Conservation (phyloP, 2,888 invertebrate genomes). For the Malthinus seriepunctatus region DNA sequence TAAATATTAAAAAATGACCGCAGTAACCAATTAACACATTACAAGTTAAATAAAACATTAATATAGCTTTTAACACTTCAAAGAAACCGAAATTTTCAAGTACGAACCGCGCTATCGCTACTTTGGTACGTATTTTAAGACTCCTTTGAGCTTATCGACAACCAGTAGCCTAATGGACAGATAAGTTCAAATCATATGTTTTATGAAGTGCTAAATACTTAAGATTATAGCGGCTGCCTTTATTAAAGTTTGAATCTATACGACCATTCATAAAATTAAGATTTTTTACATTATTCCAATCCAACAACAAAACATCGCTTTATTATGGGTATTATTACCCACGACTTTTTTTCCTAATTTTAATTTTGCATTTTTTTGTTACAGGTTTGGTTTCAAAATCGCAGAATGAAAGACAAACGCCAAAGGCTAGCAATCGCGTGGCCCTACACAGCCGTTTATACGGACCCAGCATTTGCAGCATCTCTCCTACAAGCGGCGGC, state of each 20-base stretch:
- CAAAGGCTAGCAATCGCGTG: conserved; percentile 93
- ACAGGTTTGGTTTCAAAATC: conserved; percentile 97
- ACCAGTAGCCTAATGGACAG: conserved; percentile 51
- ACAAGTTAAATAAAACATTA: conserved; percentile 48
- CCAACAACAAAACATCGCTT: too few species aligned
- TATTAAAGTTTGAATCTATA: conserved; percentile 13
- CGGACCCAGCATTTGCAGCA: conserved; percentile 92
- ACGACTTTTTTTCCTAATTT: too few species aligned
- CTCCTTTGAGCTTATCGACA: conserved; percentile 27
- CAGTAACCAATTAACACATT: conserved; percentile 49
- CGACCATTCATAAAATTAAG: conserved; percentile 1
- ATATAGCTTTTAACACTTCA: conserved; percentile 50
- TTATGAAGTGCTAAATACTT: conserved; percentile 53
- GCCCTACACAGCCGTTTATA: conserved; percentile 94
- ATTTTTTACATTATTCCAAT: neutral
- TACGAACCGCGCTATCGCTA: conserved; percentile 37
- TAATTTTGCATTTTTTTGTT: conserved; percentile 38
- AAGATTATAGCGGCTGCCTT: conserved; percentile 43
- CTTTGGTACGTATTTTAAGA: conserved; percentile 39
- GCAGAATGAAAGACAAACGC: conserved; percentile 96
- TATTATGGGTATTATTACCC: too few species aligned
- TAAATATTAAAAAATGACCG: conserved; percentile 32
- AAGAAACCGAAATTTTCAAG: conserved; percentile 37
- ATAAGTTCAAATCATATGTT: conserved; percentile 52
- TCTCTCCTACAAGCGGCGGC: conserved; percentile 89